A percentile compares a stretch with the other conserved stretches of the same genome.
phyloP scores from a whole-genome alignment of 2,888 invertebrate genomes.

The Uropetala carovei region DNA sequence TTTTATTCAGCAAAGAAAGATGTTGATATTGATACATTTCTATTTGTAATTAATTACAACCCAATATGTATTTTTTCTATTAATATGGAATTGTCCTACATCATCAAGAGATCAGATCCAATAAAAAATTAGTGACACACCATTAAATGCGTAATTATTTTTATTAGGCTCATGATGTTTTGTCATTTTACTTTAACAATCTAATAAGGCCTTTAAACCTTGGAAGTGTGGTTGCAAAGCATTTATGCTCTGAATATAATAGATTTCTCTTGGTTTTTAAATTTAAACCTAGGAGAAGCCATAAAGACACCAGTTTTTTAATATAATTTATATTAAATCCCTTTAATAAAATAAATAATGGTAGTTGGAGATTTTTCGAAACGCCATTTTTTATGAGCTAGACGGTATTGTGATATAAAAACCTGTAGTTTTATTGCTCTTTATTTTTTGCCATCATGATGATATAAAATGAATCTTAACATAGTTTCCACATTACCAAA shows the following conservation, averaged over 20 bases:
- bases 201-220: slow-evolving; percentile 29
- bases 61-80: background rate
- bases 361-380: no score
- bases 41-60: background rate
- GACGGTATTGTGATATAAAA: no score
- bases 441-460: no score
- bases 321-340: no score
- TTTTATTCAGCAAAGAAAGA: slow-evolving; percentile 46
- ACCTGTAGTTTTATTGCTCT: no score
- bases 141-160: background rate
- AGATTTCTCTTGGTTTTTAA: background rate
- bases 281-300: background rate
- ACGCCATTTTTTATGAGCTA: no score
- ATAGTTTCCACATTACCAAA: no score
- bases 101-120: slow-evolving; percentile 1
- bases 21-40: background rate
- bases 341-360: no score
- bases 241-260: background rate
- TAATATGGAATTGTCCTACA: slow-evolving; percentile 36
- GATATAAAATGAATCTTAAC: no score
- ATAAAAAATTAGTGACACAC: slow-evolving; percentile 42
- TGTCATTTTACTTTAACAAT: background rate
- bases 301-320: background rate
- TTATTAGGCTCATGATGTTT: slow-evolving; percentile 7
- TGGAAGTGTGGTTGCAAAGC: slow-evolving; percentile 13